Evolutionary conservation across 2,888 invertebrate species (phyloP), one percentile per base, ranked within the genome.

Genomic region (Drosophila pseudotalamancana): DNA sequence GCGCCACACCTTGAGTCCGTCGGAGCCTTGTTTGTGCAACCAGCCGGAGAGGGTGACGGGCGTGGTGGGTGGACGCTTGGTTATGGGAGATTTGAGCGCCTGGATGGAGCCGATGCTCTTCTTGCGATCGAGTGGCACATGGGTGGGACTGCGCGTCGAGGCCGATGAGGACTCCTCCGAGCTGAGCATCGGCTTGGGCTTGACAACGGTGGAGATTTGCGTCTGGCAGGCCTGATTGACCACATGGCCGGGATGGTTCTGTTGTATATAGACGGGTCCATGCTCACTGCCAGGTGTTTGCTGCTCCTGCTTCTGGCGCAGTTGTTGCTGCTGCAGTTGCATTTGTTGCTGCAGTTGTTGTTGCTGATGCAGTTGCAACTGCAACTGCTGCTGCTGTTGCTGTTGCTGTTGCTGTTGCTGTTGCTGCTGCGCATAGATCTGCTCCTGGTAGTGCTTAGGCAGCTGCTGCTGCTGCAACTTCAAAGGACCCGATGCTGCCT

Each of bases 1-100:
- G 90, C 97, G 96, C 98, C 98, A 98, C 35, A 97, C 94, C 93
- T 97, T 98, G 3, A 98, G 92, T 6, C 97, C 97, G 88, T 97
- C 97, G 29, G 97, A 97, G 50, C 98, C 98, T 92, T 98, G 97
- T 89, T 98, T 97, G 91, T 97, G 96, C 45, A 98, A 92, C 95
- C 98, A 97, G 16, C 98, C 98, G 77, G 96, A 95, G 86, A 97
- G 93, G 0, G 97, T 94, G 6, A 98, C 97, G 6, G 96, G 95
- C 1, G 97, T 96, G 37, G 96, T 94, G n/a, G 95, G 93, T 60
- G 96, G 95, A 67, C 98, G 93, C 90, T 97, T 96, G 4, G 97
- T 97, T 37, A 95, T 93, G 0, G 97, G 97, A 6, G 97, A 96
- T 62, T 96, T 93, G 39, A 96, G 89, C 12, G 95, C 95, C 84